Base-by-base conservation (phyloP, 1,140 invertebrate species). In the Glossosoma conforme region DNA sequence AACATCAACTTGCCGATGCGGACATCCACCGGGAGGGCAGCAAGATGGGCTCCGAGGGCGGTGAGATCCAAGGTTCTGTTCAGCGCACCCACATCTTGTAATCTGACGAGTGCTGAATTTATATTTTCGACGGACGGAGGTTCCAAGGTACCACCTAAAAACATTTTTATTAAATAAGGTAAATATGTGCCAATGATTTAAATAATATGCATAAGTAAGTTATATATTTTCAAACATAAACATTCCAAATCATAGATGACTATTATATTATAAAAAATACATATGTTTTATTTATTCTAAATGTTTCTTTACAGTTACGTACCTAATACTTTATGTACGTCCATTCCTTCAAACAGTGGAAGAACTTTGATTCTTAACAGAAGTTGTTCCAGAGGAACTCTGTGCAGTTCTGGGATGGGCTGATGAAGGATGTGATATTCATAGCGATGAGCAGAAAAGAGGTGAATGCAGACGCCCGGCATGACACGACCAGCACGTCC, bases 21-120 rank as follows among this genome's bases (percentile, higher is more conserved):
- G 1, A 92, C 93, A 61, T 97, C 93, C 1, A 98, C 83, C 0
- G 94, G 93, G 24, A 98, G 68, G 13, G 92, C 84, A 1, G 92
- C 83, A 18, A 98, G 70, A 70, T 97, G 91, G 54, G 85, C 81
- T 2, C 95, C 96, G 2, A 98, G 72, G 21, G 93, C 82, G 0
- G 94, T 98, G 25, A 98, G 72, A 54, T 85, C 79, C 55, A 80
- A 81, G 2, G 78, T 73, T 50, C 82, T 78, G 74, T 96, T 89
- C 36, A 97, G 66, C 0, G 92, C 93, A 44, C 93, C 92, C 2
- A 95, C 87, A 69, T 89, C 81, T 72, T 90, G 78, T 0, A 95
- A 65, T 22, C 86, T 80, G 28, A 75, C 72, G 9, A 96, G 69
- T 0, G 94, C 85, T 35, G 85, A 82, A 49, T 86, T 79, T 36